Percentiles rank a stretch among this genome's conserved stretches.
phyloP scores from a whole-genome alignment of 2,888 invertebrate species.

The Drosophila koepferae region DNA sequence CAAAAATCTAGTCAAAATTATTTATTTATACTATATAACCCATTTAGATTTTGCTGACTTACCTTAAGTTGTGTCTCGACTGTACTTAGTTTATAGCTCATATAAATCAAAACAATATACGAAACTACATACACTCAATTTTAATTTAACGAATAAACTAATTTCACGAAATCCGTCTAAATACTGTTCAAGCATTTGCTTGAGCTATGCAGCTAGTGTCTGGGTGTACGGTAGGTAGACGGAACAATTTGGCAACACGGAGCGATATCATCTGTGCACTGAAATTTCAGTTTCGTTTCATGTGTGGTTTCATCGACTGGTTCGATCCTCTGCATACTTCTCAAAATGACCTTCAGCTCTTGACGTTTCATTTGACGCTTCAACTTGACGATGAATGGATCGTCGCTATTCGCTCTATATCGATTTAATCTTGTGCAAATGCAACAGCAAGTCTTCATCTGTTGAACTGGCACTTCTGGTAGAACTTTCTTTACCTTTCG shows the following conservation, averaged over 20 bases:
- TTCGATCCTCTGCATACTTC: background rate
- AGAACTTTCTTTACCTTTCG: too few relatives aligned
- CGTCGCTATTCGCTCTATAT: slow-evolving; percentile 19
- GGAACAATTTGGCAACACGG: slow-evolving; percentile 16
- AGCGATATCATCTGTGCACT: slow-evolving; percentile 3
- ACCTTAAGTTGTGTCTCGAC: slow-evolving; percentile 4
- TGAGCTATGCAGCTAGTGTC: slow-evolving; percentile 23
- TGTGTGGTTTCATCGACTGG: background rate
- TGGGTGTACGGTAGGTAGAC: slow-evolving; percentile 15
- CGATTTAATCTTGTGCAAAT: slow-evolving; percentile 38
- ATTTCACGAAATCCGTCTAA: background rate
- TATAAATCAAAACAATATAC: slow-evolving; percentile 20
- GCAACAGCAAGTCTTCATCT: slow-evolving; percentile 18
- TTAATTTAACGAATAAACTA: slow-evolving; percentile 1
- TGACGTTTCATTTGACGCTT: slow-evolving; percentile 34
- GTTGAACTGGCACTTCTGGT: background rate
- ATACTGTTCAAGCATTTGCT: slow-evolving; percentile 18
- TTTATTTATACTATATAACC: slow-evolving; percentile 33
- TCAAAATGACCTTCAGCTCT: slow-evolving; percentile 54
- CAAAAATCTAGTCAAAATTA: slow-evolving; percentile 73
- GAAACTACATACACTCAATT: slow-evolving; percentile 14
- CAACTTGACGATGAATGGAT: slow-evolving; percentile 47
- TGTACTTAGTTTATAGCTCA: slow-evolving; percentile 29
- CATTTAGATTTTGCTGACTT: slow-evolving; percentile 11
- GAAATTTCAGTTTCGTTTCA: background rate